Percentiles rank a stretch among this genome's conserved stretches.
Evolutionary conservation across 2,113 vertebrate species (phyloP).

Genomic region (Atrichornis clamosus): DNA sequence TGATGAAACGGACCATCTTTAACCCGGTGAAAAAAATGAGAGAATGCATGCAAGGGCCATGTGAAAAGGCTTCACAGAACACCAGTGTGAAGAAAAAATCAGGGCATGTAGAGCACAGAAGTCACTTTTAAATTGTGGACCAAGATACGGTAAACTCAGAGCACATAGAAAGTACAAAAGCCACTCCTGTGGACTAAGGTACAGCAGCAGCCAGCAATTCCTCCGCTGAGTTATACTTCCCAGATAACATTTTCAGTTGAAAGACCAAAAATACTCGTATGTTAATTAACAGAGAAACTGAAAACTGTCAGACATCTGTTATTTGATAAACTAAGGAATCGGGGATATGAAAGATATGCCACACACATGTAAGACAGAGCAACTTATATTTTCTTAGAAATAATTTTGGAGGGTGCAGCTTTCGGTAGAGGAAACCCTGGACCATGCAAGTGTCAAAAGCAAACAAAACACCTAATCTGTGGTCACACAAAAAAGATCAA

Average conservation of each 20-base stretch:
- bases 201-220: background rate
- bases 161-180: background rate
- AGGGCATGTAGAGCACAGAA: background rate
- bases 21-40: background rate
- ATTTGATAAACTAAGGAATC: background rate
- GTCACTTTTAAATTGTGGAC: background rate
- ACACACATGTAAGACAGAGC: background rate
- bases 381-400: background rate
- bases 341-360: background rate
- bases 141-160: background rate
- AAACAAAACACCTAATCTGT: background rate
- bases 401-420: background rate
- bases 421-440: background rate
- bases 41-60: background rate
- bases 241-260: background rate
- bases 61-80: background rate
- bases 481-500: background rate
- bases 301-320: background rate
- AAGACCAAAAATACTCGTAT: background rate
- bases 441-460: background rate
- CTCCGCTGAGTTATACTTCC: background rate
- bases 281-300: background rate
- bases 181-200: background rate
- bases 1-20: background rate
- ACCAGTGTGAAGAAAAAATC: background rate